A percentile compares a stretch with the other conserved stretches of the same genome.
Conservation (phyloP, 2,113 vertebrate genomes). For the Meleagris gallopavo region DNA sequence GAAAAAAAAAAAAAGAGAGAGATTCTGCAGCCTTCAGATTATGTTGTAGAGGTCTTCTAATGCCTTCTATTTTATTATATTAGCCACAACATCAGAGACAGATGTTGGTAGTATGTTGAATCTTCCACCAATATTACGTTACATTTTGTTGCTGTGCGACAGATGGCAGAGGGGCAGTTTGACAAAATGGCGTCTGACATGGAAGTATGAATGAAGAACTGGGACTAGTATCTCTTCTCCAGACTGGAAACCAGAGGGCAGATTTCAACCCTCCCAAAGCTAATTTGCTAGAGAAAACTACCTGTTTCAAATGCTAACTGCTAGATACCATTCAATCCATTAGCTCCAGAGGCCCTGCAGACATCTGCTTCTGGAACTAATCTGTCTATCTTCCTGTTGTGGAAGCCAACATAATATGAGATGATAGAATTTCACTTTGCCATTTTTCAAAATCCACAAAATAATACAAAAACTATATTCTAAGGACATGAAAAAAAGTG, state of each 20-base stretch:
- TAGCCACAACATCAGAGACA: background rate
- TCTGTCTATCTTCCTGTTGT: background rate
- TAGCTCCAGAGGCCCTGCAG: background rate
- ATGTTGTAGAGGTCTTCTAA: background rate
- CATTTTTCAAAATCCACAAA: background rate
- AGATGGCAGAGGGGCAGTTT: too few species aligned
- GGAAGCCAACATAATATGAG: background rate
- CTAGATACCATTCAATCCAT: background rate
- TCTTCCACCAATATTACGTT: too few species aligned
- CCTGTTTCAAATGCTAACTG: background rate
- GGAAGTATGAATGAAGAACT: too few species aligned
- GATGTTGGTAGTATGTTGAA: background rate
- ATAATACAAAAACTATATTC: background rate
- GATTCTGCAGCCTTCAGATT: background rate
- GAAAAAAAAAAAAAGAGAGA: rapidly evolving
- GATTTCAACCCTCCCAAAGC: background rate
- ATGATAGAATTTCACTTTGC: background rate
- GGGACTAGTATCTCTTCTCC: too few species aligned
- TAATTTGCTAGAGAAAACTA: background rate
- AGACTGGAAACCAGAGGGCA: background rate
- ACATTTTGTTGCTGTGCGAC: too few species aligned
- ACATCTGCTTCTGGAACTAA: background rate
- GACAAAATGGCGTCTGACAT: too few species aligned
- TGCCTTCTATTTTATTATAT: too few species aligned
- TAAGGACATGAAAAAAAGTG: background rate